These are phyloP conservation scores for Brachirus orientalis DNA, from an alignment of 2,113 vertebrate genomes.

Conservation along the genomic window DNA sequence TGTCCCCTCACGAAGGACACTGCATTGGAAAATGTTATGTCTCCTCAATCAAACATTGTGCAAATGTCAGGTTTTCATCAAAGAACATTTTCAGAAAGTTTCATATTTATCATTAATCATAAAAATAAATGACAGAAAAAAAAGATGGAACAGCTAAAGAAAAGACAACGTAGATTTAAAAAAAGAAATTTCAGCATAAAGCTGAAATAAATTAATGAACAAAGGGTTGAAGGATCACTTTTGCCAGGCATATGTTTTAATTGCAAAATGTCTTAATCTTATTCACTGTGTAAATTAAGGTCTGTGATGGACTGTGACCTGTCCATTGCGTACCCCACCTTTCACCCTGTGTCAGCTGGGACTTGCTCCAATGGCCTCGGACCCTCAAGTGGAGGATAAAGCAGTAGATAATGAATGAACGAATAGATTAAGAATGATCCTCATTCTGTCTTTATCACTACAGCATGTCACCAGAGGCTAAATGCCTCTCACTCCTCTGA, in stretches of 20 bases:
- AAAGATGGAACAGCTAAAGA: neutral
- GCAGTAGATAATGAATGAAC: too few species aligned
- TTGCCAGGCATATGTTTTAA: neutral
- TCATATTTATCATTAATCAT: too few species aligned
- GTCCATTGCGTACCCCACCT: too few species aligned
- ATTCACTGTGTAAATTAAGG: constrained; percentile 7
- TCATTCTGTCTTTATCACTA: neutral
- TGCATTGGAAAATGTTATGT: neutral
- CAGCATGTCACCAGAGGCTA: constrained; percentile 9
- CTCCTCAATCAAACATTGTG: neutral
- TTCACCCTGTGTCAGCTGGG: too few species aligned
- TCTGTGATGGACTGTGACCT: too few species aligned
- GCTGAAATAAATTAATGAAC: constrained; percentile 12
- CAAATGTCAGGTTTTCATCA: constrained; percentile 6
- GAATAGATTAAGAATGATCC: neutral
- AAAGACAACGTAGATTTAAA: too few species aligned
- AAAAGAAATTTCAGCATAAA: constrained; percentile 7
- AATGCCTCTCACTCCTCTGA: constrained; percentile 39
- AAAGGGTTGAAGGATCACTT: constrained; percentile 15
- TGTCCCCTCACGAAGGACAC: too few species aligned
- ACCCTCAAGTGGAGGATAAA: too few species aligned
- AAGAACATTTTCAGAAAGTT: neutral
- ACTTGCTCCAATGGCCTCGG: too few species aligned
- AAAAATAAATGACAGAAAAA: neutral
- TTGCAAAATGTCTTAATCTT: constrained; percentile 9